A percentile compares a stretch with the other conserved stretches of the same genome.
Evolutionary conservation across 1,140 invertebrate species (phyloP).

Genomic region (Lepidurus packardi): DNA sequence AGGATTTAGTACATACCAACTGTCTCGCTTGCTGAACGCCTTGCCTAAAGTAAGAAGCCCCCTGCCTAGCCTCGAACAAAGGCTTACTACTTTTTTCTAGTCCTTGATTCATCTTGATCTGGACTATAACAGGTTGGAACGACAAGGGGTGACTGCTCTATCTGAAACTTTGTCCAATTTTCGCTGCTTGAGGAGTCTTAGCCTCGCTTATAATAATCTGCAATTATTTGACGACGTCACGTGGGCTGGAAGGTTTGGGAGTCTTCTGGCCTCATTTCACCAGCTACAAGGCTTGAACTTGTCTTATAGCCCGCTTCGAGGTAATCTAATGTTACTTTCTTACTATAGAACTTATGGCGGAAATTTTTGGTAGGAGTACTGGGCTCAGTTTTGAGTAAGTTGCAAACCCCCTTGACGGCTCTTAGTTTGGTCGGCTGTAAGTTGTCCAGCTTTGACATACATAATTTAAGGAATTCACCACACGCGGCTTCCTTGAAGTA

Average conservation of each 20-base stretch:
- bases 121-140: conserved; percentile 15
- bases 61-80: background rate
- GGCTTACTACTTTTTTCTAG: background rate
- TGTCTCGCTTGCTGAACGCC: background rate
- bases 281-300: background rate
- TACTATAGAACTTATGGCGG: background rate
- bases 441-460: background rate
- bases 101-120: conserved; percentile 19
- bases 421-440: background rate
- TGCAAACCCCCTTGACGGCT: background rate
- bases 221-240: background rate
- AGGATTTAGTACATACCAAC: background rate
- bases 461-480: background rate
- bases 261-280: background rate
- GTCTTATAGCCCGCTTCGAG: background rate
- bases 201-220: background rate
- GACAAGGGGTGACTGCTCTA: background rate
- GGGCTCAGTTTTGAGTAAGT: background rate
- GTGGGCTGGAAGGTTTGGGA: background rate
- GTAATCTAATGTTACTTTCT: background rate
- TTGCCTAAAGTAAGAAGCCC: background rate
- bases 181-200: background rate
- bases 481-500: background rate
- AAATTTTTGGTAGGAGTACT: background rate
- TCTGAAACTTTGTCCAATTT: background rate